Base-by-base conservation (phyloP, 2,888 invertebrate species). In the Melangyna quadrimaculata region DNA sequence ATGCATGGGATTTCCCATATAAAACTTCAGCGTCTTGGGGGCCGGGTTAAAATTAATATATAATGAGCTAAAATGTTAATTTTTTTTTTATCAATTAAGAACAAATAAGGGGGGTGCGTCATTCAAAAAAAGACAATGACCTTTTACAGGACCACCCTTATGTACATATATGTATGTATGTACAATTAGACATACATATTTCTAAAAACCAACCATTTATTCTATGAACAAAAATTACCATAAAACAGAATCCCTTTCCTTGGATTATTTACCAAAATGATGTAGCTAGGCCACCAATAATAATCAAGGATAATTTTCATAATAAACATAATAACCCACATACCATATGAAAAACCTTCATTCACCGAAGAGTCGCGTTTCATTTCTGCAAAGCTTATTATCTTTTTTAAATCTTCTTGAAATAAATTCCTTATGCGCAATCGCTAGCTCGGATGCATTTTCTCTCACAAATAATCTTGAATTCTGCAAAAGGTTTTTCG, bases 401-500 rank as follows among this genome's bases (percentile, higher is more conserved):
- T 67, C 48, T 67, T 51, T 69, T 59, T 24, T 24, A 32, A 22
- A 12, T 19, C 5, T 19, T 19, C 8, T 17, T 12, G 14, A 40
- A 17, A 57, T n/a, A n/a, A n/a, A n/a, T n/a, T 32, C 9, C 6
- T n/a, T 14, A 1, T 67, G 65, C 65, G 65, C 65, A 67, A 48
- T 9, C 43, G 27, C 48, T 17, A 14, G 43, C 35, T 67, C 43
- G 59, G 35, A 65, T 79, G 57, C 79, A 83, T 43, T 51, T 71
- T 45, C 79, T 72, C 40, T 67, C 71, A 48, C 22, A 67, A 61
- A 14, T 48, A 53, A 74, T 40, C 37, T 7, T 10, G 45, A 45
- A 63, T 29, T 84, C 84, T 84, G 84, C 79, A 84, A 84, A 69
- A 43, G 43, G 65, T 45, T 61, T n/a, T 72, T 61, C 53, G 27